phyloP scores from a whole-genome alignment of 23 tunicate genomes.

The Phallusia fumigata region DNA sequence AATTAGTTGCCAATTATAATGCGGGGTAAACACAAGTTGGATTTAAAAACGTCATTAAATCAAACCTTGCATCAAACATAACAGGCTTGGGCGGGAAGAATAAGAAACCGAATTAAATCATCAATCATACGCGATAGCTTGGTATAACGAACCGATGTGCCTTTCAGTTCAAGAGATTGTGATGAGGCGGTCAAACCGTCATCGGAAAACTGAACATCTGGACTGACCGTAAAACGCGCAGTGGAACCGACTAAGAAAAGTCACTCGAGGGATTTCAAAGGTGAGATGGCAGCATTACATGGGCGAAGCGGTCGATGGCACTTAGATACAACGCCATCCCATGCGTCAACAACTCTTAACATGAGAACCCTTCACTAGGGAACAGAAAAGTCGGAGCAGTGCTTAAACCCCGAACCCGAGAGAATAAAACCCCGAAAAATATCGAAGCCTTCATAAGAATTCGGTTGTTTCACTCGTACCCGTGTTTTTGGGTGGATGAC shows the following conservation, averaged over 20 bases:
- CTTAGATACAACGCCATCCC: constrained; percentile 7
- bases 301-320: neutral
- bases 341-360: constrained; percentile 5
- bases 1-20: too few relatives aligned
- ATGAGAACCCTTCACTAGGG: neutral
- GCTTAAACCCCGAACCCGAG: neutral
- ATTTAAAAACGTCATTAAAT: too few relatives aligned
- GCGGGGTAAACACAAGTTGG: too few relatives aligned
- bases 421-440: neutral
- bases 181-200: too few relatives aligned
- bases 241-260: neutral
- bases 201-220: too few relatives aligned
- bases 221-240: too few relatives aligned
- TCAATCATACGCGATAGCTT: too few relatives aligned
- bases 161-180: too few relatives aligned
- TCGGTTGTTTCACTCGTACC: neutral
- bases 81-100: too few relatives aligned
- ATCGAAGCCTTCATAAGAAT: neutral
- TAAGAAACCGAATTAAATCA: too few relatives aligned
- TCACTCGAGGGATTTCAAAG: constrained; percentile 4
- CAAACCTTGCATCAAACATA: too few relatives aligned
- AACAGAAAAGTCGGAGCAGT: neutral
- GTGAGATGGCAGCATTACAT: neutral
- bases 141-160: too few relatives aligned
- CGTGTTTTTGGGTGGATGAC: neutral